Evolutionary conservation across 2,797 vertebrate genomes (phyloP).

Genomic region (Sphaeramia orbicularis): DNA sequence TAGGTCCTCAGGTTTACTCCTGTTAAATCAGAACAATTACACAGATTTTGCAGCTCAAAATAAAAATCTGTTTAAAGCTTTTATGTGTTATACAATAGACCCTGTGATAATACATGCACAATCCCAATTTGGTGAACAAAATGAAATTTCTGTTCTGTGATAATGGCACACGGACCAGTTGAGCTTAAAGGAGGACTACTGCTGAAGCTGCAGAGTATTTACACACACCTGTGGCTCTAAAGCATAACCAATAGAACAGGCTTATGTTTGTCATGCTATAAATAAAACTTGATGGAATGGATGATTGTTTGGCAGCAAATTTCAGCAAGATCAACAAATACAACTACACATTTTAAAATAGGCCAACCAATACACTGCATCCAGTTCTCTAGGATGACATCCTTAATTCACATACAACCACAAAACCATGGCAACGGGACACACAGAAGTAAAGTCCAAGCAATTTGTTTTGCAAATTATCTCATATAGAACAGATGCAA

Average conservation of each 20-base stretch:
- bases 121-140: neutral
- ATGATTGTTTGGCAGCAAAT: slow-evolving; percentile 48
- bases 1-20: slow-evolving; percentile 19
- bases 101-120: neutral
- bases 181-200: slow-evolving; percentile 15
- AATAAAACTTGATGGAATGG: slow-evolving; percentile 60
- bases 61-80: neutral
- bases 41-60: neutral
- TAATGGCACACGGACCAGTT: neutral
- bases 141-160: neutral
- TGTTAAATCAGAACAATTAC: neutral
- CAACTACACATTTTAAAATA: slow-evolving; percentile 22
- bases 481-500: too few relatives aligned
- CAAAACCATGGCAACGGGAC: too few relatives aligned
- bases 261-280: slow-evolving; percentile 40
- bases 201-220: slow-evolving; percentile 37
- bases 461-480: too few relatives aligned
- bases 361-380: neutral
- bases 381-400: too few relatives aligned
- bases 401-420: too few relatives aligned
- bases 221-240: slow-evolving; percentile 45
- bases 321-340: slow-evolving; percentile 23
- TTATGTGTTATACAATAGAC: neutral
- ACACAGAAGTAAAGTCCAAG: too few relatives aligned
- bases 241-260: slow-evolving; percentile 55